Conservation (phyloP, 2,113 vertebrate genomes). For the human (Homo sapiens) region GRCh38 chr21:45618001-45618500, state of each 20-base stretch:
- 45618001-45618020: not conserved
- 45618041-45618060: not conserved
- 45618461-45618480: not conserved
- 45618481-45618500: slow-evolving; percentile 20
- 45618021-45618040: not conserved
- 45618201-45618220: slow-evolving; percentile 32
- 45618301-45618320: slow-evolving; percentile 55
- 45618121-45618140: rapidly evolving
- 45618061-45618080: too few relatives aligned
- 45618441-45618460: slow-evolving; percentile 36
- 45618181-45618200: not conserved
- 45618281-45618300: slow-evolving; percentile 45
- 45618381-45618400: not conserved
- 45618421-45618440: slow-evolving; percentile 33
- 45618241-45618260: slow-evolving; percentile 55
- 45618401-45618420: not conserved
- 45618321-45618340: slow-evolving; percentile 13
- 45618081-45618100: rapidly evolving
- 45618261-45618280: slow-evolving; percentile 47
- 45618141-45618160: not conserved
- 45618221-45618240: not conserved
- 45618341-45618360: slow-evolving; percentile 36
- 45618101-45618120: not conserved
- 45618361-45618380: not conserved
- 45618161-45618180: rapidly evolving